These are phyloP conservation scores for Alectura lathami DNA, from an alignment of 2,113 vertebrate genomes.

Conservation along the genomic window DNA sequence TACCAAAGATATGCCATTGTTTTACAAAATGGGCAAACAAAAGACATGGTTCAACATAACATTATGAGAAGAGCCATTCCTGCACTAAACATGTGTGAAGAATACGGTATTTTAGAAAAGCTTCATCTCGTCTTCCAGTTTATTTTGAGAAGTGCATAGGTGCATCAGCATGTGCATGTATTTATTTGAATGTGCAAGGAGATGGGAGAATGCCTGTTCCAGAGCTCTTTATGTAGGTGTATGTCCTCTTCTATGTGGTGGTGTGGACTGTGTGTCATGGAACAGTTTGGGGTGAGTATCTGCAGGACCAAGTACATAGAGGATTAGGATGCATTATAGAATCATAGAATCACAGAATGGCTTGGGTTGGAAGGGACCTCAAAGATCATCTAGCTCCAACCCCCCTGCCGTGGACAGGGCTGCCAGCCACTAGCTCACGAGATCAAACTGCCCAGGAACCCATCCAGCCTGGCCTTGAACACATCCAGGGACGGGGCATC, in stretches of 20 bases:
- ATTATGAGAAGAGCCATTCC: background rate
- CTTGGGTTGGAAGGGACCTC: too few relatives aligned
- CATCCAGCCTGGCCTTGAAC: too few relatives aligned
- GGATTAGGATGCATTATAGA: background rate
- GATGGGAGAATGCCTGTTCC: fast-evolving
- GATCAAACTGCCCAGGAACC: too few relatives aligned
- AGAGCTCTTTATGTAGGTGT: background rate
- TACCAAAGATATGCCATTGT: background rate
- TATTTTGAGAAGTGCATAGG: background rate
- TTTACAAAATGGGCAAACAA: background rate
- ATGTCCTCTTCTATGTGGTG: background rate
- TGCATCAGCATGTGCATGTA: background rate
- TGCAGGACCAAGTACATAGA: background rate
- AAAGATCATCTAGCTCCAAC: too few relatives aligned
- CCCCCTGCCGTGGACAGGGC: too few relatives aligned
- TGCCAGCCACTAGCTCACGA: too few relatives aligned
- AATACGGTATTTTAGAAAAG: background rate
- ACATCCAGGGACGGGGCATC: too few relatives aligned
- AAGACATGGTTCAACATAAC: background rate
- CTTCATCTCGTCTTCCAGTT: background rate
- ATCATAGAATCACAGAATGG: too few relatives aligned
- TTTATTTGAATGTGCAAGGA: fast-evolving
- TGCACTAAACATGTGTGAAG: background rate
- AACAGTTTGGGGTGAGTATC: background rate
- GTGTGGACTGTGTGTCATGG: fast-evolving